Evolutionary conservation across 2,797 vertebrate genomes (phyloP), one percentile per base, ranked within the genome.

Genomic region (Melopsittacus undulatus): DNA sequence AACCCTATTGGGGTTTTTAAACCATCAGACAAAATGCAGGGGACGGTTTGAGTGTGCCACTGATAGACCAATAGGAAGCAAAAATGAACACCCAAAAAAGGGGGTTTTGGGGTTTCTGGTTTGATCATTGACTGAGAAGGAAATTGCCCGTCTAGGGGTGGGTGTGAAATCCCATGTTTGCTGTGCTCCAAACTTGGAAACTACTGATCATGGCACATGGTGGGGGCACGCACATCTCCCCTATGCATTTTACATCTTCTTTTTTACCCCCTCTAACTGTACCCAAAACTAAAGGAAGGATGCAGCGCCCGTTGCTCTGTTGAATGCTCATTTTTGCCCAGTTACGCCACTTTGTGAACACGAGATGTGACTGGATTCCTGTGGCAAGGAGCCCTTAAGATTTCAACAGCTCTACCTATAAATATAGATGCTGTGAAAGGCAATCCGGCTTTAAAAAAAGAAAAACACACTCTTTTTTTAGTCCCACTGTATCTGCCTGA

Each of bases 371-470:
- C 77, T 0, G 0, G 92, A 94, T 96, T 94, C 95, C 89, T 89
- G 91, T 96, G 96, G 95, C 96, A 76, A 82, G 75, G 51, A 95
- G 91, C 94, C 92, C 95, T 96, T 96, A 89, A 78, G 92, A 96
- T 96, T 96, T 96, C 95, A 96, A 76, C 95, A 87, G 92, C 92
- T 89, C 87, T 95, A 92, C 96, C 92, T 96, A 96, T 96, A 96
- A 96, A 96, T 96, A 96, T 14, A 93, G 84, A 64, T 1, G 4
- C 88, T 5, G 8, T 93, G 95, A 94, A 96, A 96, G 86, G 90
- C 96, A 95, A 84, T 92, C 89, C 2, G 1, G 42, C 90, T 87
- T 95, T 26, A 24, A 74, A 70, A 88, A 77, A 78, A 89, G 61
- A 57, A 64, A 72, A 72, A 75, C 56, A 43, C 4, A 7, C 80